phyloP scores from a whole-genome alignment of 2,888 invertebrate species.

The Myopa tessellatipennis region DNA sequence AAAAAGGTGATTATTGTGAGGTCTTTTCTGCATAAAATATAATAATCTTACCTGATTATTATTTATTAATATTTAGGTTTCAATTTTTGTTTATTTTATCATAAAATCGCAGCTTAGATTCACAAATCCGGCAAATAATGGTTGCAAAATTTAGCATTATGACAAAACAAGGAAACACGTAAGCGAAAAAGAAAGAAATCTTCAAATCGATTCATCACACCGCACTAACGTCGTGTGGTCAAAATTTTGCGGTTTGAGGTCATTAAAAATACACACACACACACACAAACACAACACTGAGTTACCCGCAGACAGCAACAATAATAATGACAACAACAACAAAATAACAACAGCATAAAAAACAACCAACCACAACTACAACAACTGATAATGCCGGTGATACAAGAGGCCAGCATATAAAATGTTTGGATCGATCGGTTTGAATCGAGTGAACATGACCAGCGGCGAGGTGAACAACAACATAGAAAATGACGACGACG shows the following conservation, averaged over 20 bases:
- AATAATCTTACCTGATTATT: too few species aligned
- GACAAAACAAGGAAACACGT: not conserved
- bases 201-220: slow-evolving; percentile 40
- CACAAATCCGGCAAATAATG: slow-evolving; percentile 1
- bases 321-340: not conserved
- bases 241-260: slow-evolving; percentile 28
- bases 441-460: slow-evolving; percentile 35
- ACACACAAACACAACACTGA: too few species aligned
- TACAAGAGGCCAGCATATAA: not conserved
- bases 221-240: slow-evolving; percentile 36
- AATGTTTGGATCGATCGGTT: slow-evolving; percentile 4
- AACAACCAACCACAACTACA: not conserved
- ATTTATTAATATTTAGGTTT: not conserved
- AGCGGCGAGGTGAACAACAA: slow-evolving; percentile 20
- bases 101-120: not conserved
- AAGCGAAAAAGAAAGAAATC: not conserved
- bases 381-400: slow-evolving; percentile 7
- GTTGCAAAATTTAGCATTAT: not conserved
- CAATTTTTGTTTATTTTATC: not conserved
- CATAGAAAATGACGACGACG: not conserved
- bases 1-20: too few species aligned
- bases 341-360: not conserved
- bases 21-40: too few species aligned
- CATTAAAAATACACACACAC: slow-evolving; percentile 20
- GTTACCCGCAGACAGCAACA: not conserved